Evolutionary conservation across 1,140 invertebrate genomes (phyloP), one percentile per base, ranked within the genome.

Genomic region (Drosophila grimshawi): DNA sequence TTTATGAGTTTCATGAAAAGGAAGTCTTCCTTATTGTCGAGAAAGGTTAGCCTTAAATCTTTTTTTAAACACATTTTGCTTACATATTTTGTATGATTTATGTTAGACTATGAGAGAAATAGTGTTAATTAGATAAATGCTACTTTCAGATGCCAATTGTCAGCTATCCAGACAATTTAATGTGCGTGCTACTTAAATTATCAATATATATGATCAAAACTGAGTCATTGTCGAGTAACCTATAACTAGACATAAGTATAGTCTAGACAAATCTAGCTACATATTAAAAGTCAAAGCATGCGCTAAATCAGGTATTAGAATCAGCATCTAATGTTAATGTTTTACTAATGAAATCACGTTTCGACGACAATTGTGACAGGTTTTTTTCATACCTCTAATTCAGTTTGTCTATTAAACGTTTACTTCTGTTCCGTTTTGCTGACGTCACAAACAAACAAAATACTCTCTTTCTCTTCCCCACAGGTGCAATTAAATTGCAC

Each of bases 401-500:
- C 27, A 69, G 62, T 63, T 41, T 53, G 63, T 49, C 8, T 49
- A 74, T 75, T 59, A 63, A 75, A 45, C 30, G n/a, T 11, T 75
- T 53, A 27, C 32, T 63, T 56, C 48, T 37, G 59, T 41, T 56
- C 48, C 56, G 59, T 41, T 52, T 39, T 60, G 57, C 45, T 79
- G 76, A 71, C 80, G 80, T 85, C 81, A 85, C 49, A 65, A 48
- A 55, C 33, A 43, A 48, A 27, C 33, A 32, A 6, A 66, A 45
- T 19, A 19, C 19, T 19, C 19, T 19, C 61, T 37, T 5, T 76
- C 56, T 69, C 66, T 67, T 39, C 62, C 61, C 48, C 70, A 53
- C 55, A 78, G 49, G 29, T 65, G 61, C 41, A 59, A 65, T 70
- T 48, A 67, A 85, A 78, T 81, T 76, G 75, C 76, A 80, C 82